phyloP scores from a whole-genome alignment of 2,888 invertebrate species.

The Mantis religiosa region DNA sequence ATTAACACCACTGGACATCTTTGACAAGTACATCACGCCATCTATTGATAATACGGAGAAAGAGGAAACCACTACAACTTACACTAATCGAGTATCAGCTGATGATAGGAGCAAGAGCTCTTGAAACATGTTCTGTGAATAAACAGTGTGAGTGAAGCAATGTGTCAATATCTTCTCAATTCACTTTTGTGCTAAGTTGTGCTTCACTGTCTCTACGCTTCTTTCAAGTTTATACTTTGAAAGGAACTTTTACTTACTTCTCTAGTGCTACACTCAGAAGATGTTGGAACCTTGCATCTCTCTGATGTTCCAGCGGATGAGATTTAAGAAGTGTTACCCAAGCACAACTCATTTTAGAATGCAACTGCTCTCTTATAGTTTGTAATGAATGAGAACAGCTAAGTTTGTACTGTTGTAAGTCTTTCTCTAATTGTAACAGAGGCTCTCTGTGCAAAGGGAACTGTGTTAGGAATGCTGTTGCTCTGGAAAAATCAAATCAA shows the following conservation, averaged over 20 bases:
- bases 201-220: no score
- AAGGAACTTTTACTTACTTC: slow-evolving; percentile 19
- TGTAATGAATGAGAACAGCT: background rate
- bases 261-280: slow-evolving; percentile 24
- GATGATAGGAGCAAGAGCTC: no score
- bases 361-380: background rate
- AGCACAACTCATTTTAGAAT: slow-evolving; percentile 16
- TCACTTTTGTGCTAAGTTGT: no score
- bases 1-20: no score
- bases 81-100: no score
- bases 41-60: no score
- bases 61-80: no score
- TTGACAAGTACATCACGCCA: no score
- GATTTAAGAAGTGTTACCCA: slow-evolving; percentile 23
- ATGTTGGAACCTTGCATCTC: slow-evolving; percentile 27
- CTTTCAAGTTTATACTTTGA: no score
- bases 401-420: background rate
- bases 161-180: no score
- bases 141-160: no score
- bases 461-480: slow-evolving; percentile 13
- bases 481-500: slow-evolving; percentile 15
- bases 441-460: background rate
- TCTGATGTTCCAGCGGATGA: slow-evolving; percentile 22
- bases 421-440: background rate
- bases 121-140: no score